These are phyloP conservation scores for Philhelius pedissequus DNA, from an alignment of 2,888 invertebrate species.

Conservation along the genomic window DNA sequence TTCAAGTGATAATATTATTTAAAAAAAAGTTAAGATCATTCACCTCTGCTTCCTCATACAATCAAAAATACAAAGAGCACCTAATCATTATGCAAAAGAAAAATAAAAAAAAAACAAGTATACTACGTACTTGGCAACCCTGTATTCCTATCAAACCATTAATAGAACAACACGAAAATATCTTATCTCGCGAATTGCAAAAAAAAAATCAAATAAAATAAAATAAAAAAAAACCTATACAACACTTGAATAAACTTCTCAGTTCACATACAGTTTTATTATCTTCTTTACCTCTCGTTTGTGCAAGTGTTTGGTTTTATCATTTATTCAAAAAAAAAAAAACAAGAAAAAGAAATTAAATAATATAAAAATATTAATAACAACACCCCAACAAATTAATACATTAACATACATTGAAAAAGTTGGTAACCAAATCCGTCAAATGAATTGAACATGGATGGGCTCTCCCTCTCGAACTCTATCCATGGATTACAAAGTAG, in stretches of 20 bases:
- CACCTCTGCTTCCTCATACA: neutral
- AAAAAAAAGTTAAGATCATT: neutral
- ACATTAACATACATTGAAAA: neutral
- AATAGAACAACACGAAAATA: constrained; percentile 27
- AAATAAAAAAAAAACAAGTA: neutral
- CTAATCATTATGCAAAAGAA: constrained; percentile 8
- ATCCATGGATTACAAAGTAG: neutral
- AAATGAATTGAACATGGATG: neutral
- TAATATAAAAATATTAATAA: constrained; percentile 39
- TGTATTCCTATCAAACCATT: neutral
- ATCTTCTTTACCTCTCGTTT: constrained; percentile 18
- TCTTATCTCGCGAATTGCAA: constrained; percentile 56
- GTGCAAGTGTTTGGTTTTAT: constrained; percentile 36
- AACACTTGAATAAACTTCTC: constrained; percentile 38
- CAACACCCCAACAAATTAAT: neutral
- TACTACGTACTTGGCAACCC: constrained; percentile 35
- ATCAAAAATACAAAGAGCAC: neutral
- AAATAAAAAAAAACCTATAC: neutral
- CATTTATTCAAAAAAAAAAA: constrained; percentile 49
- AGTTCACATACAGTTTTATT: constrained; percentile 4
- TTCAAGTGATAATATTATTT: neutral
- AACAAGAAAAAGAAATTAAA: too few species aligned
- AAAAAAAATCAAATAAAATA: neutral
- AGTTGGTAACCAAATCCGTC: constrained; percentile 1
- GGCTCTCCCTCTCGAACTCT: neutral